phyloP scores from a whole-genome alignment of 2,797 vertebrate species.

The Danio aesculapii region DNA sequence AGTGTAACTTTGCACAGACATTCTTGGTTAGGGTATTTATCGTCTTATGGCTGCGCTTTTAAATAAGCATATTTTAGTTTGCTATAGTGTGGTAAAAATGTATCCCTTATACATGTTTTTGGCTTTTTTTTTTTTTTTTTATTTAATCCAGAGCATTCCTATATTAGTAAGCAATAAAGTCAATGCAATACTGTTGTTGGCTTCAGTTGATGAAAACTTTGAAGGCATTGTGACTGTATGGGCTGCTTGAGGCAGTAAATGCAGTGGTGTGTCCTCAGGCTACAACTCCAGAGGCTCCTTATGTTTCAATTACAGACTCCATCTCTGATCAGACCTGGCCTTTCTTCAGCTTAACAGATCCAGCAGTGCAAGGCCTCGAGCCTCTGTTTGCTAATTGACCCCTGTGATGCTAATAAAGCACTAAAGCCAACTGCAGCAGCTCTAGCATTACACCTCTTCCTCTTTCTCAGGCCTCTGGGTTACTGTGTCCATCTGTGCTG shows the following conservation, averaged over 20 bases:
- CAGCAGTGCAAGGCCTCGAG: constrained; percentile 8
- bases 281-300: constrained; percentile 30
- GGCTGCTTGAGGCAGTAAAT: not conserved
- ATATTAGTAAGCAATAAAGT: not conserved
- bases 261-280: not conserved
- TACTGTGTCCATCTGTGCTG: constrained; percentile 17
- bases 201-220: no score
- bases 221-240: not conserved
- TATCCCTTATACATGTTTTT: no score
- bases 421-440: constrained; percentile 17
- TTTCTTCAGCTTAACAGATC: constrained; percentile 31
- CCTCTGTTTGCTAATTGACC: constrained; percentile 48
- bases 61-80: not conserved
- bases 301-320: constrained; percentile 41
- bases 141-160: not conserved
- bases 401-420: constrained; percentile 48
- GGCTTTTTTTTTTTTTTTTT: not conserved
- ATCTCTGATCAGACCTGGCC: constrained; percentile 28
- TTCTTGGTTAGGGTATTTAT: not conserved
- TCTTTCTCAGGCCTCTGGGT: constrained; percentile 8
- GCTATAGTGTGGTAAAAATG: not conserved
- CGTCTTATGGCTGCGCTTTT: not conserved
- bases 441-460: constrained; percentile 2
- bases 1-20: not conserved
- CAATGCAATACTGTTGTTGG: not conserved